Conservation (phyloP, 2,797 vertebrate species). For the Darevskia nairensis region DNA sequence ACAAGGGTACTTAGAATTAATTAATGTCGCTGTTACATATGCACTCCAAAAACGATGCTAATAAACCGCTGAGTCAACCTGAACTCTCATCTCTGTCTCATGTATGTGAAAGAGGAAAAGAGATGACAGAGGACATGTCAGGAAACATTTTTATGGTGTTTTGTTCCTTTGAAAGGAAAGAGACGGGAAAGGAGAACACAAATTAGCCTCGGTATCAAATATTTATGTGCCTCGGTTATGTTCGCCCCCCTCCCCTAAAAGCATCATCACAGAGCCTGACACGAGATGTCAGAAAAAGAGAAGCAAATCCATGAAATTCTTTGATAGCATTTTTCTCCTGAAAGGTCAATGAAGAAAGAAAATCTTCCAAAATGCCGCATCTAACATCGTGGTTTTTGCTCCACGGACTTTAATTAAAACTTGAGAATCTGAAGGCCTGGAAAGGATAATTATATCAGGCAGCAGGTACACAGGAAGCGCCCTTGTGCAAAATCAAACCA, state of each 20-base stretch:
- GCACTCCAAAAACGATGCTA: background rate
- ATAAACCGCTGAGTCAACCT: background rate
- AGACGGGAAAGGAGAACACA: background rate
- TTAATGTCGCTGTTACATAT: background rate
- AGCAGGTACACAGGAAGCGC: no score
- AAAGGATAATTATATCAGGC: background rate
- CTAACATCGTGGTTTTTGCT: rapidly evolving
- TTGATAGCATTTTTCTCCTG: conserved; percentile 31
- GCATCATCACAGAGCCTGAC: conserved; percentile 40
- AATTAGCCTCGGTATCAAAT: conserved; percentile 58
- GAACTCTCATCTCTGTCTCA: conserved; percentile 36
- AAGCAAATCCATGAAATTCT: conserved; percentile 24
- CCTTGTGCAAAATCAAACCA: no score
- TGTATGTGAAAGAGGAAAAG: background rate
- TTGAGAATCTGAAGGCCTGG: background rate
- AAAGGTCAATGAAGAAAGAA: conserved; percentile 1
- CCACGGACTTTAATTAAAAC: background rate
- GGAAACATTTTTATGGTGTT: background rate
- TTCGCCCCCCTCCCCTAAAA: background rate
- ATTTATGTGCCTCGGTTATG: conserved; percentile 39
- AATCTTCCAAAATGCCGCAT: rapidly evolving
- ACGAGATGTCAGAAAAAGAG: conserved; percentile 43
- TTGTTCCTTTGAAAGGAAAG: conserved; percentile 14
- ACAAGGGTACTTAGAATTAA: background rate
- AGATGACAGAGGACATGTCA: conserved; percentile 37